Conservation (phyloP, 2,797 vertebrate species). For the Micrastur ruficollis region DNA sequence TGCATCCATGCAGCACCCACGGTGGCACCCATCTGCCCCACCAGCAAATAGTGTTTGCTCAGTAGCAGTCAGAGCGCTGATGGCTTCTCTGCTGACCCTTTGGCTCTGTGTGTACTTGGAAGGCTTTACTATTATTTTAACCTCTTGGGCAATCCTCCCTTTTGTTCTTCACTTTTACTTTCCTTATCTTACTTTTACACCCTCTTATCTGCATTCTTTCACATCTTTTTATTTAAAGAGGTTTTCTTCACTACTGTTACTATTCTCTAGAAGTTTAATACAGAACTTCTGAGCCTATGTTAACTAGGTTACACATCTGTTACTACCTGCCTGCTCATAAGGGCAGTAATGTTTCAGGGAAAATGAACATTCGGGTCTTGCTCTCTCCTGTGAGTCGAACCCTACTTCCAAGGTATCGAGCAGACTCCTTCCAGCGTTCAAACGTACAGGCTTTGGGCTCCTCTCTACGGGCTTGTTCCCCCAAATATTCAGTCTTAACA, state of each 20-base stretch:
- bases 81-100: not conserved
- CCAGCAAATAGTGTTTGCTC: not conserved
- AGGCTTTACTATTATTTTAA: conserved; percentile 10
- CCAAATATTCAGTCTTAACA: not conserved
- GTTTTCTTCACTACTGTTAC: conserved; percentile 41
- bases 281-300: conserved; percentile 22
- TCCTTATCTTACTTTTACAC: conserved; percentile 33
- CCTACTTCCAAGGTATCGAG: not conserved
- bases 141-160: conserved; percentile 10
- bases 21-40: not conserved
- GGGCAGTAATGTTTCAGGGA: conserved; percentile 33
- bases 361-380: not conserved
- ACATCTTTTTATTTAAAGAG: conserved; percentile 31
- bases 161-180: conserved; percentile 37
- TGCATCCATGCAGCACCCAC: not conserved
- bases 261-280: not conserved
- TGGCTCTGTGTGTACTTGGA: not conserved
- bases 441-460: not conserved
- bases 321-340: not conserved
- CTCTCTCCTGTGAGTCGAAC: not conserved
- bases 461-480: conserved; percentile 13
- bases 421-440: not conserved
- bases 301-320: conserved; percentile 47
- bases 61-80: not conserved
- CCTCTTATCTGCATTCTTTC: conserved; percentile 42